phyloP scores from a whole-genome alignment of 2,888 invertebrate genomes.

The Apodemia hepburni region DNA sequence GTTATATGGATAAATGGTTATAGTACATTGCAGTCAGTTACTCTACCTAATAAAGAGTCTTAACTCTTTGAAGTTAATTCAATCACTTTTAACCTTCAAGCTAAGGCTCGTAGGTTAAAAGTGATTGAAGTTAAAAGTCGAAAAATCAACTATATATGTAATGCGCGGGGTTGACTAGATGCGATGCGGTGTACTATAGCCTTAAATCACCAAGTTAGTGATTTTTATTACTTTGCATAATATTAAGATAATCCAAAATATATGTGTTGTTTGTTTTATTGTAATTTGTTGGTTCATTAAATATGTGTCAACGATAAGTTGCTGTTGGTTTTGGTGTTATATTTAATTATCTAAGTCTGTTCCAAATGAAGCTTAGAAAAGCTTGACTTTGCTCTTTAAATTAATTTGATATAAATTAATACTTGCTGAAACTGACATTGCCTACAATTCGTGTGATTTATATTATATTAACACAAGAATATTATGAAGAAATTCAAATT shows the following conservation, averaged over 20 bases:
- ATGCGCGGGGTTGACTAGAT: not conserved
- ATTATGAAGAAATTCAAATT: too few relatives aligned
- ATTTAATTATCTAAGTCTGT: not conserved
- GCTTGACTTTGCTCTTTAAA: too few relatives aligned
- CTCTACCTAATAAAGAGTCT: too few relatives aligned
- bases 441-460: too few relatives aligned
- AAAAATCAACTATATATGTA: not conserved
- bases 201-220: not conserved
- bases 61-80: too few relatives aligned
- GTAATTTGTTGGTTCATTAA: conserved; percentile 12
- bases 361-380: too few relatives aligned
- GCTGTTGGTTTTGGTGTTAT: not conserved
- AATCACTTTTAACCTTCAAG: too few relatives aligned
- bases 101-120: not conserved
- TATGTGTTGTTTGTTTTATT: not conserved
- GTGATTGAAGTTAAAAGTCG: not conserved
- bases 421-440: too few relatives aligned
- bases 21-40: not conserved
- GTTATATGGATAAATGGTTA: not conserved
- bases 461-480: too few relatives aligned
- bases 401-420: too few relatives aligned
- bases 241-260: not conserved
- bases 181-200: not conserved
- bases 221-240: not conserved
- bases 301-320: not conserved